phyloP scores from a whole-genome alignment of 2,113 vertebrate genomes.

The Tupaia chinensis region DNA sequence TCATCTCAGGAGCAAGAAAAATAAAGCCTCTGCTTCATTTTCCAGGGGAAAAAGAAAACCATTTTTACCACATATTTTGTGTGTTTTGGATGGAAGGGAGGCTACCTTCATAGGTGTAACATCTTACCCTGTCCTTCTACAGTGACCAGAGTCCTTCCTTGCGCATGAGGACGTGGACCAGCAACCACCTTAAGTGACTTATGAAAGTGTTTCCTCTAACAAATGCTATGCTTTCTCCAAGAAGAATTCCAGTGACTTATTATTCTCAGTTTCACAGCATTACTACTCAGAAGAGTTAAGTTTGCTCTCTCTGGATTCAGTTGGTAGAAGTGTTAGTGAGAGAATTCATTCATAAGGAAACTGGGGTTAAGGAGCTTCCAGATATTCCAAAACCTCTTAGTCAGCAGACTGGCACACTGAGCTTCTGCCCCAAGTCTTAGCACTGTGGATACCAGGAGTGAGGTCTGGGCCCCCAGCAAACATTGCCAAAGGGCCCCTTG shows the following conservation, averaged over 20 bases:
- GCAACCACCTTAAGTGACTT: not conserved
- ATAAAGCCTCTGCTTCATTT: not conserved
- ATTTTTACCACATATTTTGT: not conserved
- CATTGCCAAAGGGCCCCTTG: conserved; percentile 14
- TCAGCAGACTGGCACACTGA: not conserved
- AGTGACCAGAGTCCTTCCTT: not conserved
- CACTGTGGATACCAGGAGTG: not conserved
- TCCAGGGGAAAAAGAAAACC: not conserved
- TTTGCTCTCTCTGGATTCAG: not conserved
- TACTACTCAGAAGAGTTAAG: not conserved
- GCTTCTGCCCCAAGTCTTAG: not conserved
- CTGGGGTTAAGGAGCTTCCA: conserved; percentile 3
- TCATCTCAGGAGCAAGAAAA: not conserved
- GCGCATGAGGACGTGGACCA: not conserved
- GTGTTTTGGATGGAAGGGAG: not conserved
- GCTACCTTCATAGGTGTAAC: not conserved
- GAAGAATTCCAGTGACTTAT: conserved; percentile 2
- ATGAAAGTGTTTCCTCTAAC: conserved; percentile 5
- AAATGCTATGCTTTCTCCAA: conserved; percentile 30
- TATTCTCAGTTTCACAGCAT: not conserved
- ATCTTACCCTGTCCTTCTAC: not conserved
- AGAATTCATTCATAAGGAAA: not conserved
- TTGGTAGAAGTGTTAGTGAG: not conserved
- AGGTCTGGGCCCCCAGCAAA: conserved; percentile 26
- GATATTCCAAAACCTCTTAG: conserved; percentile 21